Evolutionary conservation across 2,113 vertebrate species (phyloP).

Genomic region (Cryptotis parvus): DNA sequence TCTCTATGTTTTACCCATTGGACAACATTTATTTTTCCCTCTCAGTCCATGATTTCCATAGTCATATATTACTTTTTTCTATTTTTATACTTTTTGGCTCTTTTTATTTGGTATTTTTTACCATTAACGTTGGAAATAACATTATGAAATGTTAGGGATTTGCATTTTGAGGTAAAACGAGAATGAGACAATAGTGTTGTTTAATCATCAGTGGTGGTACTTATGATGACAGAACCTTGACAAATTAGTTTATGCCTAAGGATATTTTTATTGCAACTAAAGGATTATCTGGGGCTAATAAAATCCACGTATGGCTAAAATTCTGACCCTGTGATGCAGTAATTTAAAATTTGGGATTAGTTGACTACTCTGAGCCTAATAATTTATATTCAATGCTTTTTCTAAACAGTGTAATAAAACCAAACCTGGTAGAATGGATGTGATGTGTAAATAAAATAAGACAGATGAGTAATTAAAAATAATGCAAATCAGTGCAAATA

Average conservation of each 20-base stretch:
- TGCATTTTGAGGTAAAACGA: constrained; percentile 15
- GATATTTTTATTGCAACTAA: constrained; percentile 33
- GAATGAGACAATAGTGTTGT: not conserved
- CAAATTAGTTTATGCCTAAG: constrained; percentile 27
- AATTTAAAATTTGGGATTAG: constrained; percentile 14
- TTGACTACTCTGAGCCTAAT: not conserved
- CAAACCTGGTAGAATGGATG: not conserved
- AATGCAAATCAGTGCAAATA: not conserved
- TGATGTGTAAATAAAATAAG: constrained; percentile 31
- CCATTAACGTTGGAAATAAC: not conserved
- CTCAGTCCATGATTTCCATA: constrained; percentile 2
- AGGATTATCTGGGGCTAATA: not conserved
- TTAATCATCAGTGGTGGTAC: not conserved
- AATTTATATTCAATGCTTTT: not conserved
- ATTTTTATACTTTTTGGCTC: not conserved
- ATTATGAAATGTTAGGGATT: not conserved
- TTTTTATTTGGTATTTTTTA: constrained; percentile 1
- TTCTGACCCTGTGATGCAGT: not conserved
- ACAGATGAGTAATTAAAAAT: constrained; percentile 48
- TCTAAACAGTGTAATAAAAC: not conserved
- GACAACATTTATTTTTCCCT: not conserved
- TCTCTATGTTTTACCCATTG: not conserved
- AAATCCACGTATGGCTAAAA: constrained; percentile 34
- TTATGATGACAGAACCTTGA: not conserved
- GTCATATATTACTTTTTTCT: not conserved